phyloP scores from a whole-genome alignment of 1,140 invertebrate species.

The Sycophila sp. region DNA sequence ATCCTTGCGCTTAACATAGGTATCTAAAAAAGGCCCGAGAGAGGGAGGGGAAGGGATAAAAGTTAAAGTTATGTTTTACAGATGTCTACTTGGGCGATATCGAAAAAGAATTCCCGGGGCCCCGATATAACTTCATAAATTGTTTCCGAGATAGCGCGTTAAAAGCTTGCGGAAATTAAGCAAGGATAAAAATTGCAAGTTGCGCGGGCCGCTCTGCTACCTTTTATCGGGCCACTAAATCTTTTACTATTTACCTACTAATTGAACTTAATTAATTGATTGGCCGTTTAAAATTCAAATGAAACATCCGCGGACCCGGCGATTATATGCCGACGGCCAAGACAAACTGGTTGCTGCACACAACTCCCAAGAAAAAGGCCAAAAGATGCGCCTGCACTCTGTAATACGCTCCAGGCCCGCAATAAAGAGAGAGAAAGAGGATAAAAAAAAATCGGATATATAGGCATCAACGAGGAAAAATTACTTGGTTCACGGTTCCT shows the following conservation, averaged over 20 bases:
- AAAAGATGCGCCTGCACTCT: too few species aligned
- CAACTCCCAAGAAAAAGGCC: neutral
- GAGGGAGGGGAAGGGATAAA: neutral
- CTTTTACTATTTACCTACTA: constrained; percentile 16
- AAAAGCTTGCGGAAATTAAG: constrained; percentile 9
- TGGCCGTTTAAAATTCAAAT: constrained; percentile 14
- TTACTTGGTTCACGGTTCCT: too few species aligned
- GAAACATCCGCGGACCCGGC: neutral
- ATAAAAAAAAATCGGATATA: too few species aligned
- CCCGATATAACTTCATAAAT: neutral
- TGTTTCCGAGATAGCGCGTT: neutral
- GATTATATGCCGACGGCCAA: neutral
- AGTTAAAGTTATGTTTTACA: constrained; percentile 15
- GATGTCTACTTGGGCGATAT: neutral
- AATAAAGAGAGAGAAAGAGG: too few species aligned
- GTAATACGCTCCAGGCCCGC: neutral
- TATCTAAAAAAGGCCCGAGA: neutral
- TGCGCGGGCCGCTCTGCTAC: neutral
- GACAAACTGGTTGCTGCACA: neutral
- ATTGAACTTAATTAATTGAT: constrained; percentile 30
- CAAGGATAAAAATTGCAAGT: neutral
- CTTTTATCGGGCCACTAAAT: neutral
- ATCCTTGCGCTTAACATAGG: neutral
- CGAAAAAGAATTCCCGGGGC: neutral
- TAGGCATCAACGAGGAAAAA: too few species aligned